Percentiles rank a stretch among this genome's conserved stretches.
Conservation (phyloP, 2,113 vertebrate genomes). For the Dromas ardeola region DNA sequence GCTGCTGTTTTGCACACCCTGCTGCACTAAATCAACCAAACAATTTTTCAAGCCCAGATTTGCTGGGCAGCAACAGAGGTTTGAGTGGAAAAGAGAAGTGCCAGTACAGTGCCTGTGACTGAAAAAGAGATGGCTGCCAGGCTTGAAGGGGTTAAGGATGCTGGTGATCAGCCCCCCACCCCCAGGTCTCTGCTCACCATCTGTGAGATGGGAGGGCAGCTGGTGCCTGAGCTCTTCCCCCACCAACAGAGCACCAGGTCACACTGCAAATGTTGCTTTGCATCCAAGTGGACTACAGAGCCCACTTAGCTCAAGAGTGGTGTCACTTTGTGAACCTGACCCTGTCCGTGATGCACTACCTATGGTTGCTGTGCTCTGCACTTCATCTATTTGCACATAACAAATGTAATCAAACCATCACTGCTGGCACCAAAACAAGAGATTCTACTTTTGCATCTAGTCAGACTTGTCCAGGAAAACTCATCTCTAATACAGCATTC, state of each 20-base stretch:
- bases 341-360: accelerated
- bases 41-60: neutral
- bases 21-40: neutral
- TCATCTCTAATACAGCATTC: neutral
- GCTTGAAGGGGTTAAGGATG: neutral
- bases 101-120: neutral
- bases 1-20: neutral
- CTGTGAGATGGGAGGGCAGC: neutral
- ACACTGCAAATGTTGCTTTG: neutral
- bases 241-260: neutral
- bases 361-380: accelerated
- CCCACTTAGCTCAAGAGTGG: neutral
- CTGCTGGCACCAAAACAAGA: neutral
- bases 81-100: neutral
- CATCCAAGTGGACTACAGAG: neutral
- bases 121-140: neutral
- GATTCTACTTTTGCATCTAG: neutral
- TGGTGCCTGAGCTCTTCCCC: neutral
- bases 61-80: neutral
- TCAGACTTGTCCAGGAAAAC: neutral
- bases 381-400: neutral
- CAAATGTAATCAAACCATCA: neutral
- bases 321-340: neutral
- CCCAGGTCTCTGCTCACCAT: neutral
- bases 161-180: neutral